phyloP scores from a whole-genome alignment of 2,113 vertebrate genomes.

The Notechis scutatus region DNA sequence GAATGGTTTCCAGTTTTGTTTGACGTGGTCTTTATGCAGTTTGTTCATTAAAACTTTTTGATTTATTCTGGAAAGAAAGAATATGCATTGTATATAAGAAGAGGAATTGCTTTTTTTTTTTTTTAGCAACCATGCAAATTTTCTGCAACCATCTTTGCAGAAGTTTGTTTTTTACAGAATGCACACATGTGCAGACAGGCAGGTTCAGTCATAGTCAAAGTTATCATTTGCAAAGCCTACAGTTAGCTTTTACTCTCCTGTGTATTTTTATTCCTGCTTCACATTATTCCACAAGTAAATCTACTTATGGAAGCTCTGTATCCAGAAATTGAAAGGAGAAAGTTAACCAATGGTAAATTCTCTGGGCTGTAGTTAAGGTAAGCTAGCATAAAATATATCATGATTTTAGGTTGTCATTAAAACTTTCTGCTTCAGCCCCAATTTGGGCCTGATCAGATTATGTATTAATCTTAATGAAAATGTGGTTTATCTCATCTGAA shows the following conservation, averaged over 20 bases:
- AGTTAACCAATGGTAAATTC: not conserved
- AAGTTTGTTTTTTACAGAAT: not conserved
- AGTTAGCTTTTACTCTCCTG: not conserved
- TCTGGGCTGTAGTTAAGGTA: not conserved
- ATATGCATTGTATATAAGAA: not conserved
- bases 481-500: not conserved
- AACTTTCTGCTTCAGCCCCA: not conserved
- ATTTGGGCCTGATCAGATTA: not conserved
- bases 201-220: not conserved
- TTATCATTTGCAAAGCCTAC: not conserved
- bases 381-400: not conserved
- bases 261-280: not conserved
- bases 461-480: not conserved
- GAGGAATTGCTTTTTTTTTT: not conserved
- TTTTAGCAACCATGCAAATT: not conserved
- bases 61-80: not conserved
- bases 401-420: not conserved
- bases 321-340: not conserved
- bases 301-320: not conserved
- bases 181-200: not conserved
- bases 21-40: not conserved
- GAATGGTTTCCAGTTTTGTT: not conserved
- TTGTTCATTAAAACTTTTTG: not conserved
- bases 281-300: not conserved
- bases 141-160: not conserved